Percentiles rank a stretch among this genome's conserved stretches.
Evolutionary conservation across 2,113 vertebrate species (phyloP).

Genomic region (Ptilonorhynchus violaceus): DNA sequence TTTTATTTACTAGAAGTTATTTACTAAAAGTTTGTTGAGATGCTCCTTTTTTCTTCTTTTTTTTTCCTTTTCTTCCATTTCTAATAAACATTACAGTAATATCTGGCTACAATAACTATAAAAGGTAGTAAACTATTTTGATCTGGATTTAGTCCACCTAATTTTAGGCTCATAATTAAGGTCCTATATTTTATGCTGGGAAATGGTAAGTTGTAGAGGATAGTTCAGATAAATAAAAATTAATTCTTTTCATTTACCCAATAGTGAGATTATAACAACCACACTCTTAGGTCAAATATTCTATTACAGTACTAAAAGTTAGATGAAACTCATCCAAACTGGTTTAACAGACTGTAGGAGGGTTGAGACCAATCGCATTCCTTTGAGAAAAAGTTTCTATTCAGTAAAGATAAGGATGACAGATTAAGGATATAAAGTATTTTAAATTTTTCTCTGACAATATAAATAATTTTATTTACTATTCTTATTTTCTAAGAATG

Average conservation of each 20-base stretch:
- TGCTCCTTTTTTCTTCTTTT: not conserved
- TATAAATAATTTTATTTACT: not conserved
- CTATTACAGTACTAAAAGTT: not conserved
- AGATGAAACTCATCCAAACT: not conserved
- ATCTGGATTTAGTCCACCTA: not conserved
- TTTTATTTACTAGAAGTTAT: not conserved
- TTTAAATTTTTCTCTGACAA: not conserved
- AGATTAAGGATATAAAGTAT: not conserved
- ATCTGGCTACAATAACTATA: not conserved
- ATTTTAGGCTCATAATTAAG: not conserved
- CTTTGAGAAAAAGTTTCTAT: not conserved
- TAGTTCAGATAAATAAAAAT: not conserved
- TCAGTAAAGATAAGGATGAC: not conserved
- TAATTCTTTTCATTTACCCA: not conserved
- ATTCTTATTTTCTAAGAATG: not conserved
- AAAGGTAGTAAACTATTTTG: not conserved
- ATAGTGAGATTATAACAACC: not conserved
- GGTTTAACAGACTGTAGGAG: not conserved
- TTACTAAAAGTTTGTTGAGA: not conserved
- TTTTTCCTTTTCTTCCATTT: not conserved
- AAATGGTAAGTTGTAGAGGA: not conserved
- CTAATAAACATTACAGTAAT: not conserved
- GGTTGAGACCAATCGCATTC: not conserved
- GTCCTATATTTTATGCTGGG: not conserved
- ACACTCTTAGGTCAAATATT: not conserved